Evolutionary conservation across 2,888 invertebrate genomes (phyloP).

Genomic region (Diachrysia chrysitis): DNA sequence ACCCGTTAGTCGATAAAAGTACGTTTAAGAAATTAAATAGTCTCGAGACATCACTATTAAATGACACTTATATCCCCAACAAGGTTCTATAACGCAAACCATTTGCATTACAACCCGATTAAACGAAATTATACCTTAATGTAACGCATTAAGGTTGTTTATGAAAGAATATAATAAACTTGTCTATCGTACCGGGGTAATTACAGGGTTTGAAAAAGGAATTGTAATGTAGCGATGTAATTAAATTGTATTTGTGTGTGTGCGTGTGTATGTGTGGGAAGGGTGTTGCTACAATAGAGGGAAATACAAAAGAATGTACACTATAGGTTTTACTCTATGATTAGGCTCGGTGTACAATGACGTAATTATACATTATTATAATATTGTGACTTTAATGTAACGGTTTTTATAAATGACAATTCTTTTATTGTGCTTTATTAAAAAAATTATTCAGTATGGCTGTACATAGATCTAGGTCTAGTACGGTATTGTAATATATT

Average conservation of each 20-base stretch:
- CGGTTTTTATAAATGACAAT: background rate
- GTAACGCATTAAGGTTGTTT: conserved; percentile 51
- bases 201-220: conserved; percentile 80
- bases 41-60: conserved; percentile 61
- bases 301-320: conserved; percentile 45
- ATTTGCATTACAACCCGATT: conserved; percentile 65
- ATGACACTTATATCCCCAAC: conserved; percentile 83
- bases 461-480: too few species aligned
- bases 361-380: conserved; percentile 40
- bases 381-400: conserved; percentile 2
- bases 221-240: conserved; percentile 77
- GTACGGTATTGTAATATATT: too few species aligned
- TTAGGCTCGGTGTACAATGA: conserved; percentile 33
- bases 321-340: conserved; percentile 39
- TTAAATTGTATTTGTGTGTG: conserved; percentile 65
- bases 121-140: conserved; percentile 68
- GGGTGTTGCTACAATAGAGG: conserved; percentile 62
- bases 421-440: too few species aligned
- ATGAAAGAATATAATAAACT: conserved; percentile 65
- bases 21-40: conserved; percentile 38
- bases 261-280: conserved; percentile 63
- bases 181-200: conserved; percentile 72
- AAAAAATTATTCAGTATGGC: too few species aligned
- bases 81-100: conserved; percentile 77
- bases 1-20: conserved; percentile 31